phyloP scores from a whole-genome alignment of 2,797 vertebrate genomes.

The Sibirionetta formosa region DNA sequence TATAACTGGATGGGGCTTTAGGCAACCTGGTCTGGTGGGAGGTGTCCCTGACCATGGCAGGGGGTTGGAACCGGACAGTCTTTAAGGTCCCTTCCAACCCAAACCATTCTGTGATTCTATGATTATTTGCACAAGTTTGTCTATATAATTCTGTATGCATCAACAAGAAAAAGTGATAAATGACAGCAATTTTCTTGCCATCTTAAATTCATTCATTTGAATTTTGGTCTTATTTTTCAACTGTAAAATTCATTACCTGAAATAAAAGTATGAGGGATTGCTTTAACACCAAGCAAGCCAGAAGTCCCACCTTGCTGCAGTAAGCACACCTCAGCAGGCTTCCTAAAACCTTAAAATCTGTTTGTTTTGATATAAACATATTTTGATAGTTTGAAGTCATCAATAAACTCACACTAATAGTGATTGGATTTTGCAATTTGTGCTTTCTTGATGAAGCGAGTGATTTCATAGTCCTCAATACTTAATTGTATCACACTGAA shows the following conservation, averaged over 20 bases:
- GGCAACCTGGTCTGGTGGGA: no score
- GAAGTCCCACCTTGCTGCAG: neutral
- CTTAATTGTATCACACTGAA: neutral
- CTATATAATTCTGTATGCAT: neutral
- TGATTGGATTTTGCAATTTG: neutral
- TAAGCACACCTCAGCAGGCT: neutral
- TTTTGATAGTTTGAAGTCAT: neutral
- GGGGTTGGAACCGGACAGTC: no score
- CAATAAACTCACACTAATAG: neutral
- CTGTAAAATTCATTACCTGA: neutral
- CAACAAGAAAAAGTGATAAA: neutral
- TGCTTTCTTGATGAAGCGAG: neutral
- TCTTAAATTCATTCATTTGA: neutral
- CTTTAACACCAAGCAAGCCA: neutral
- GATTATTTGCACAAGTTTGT: neutral
- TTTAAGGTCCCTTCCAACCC: no score
- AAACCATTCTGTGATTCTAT: no score
- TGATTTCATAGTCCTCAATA: neutral
- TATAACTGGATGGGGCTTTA: neutral
- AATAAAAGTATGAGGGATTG: neutral
- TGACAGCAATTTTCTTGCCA: neutral
- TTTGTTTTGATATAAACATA: neutral
- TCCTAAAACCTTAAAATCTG: neutral
- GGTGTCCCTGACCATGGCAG: no score
- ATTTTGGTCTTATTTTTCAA: neutral